These are phyloP conservation scores for Empidonax alnorum DNA, from an alignment of 2,113 vertebrate species.

Conservation along the genomic window DNA sequence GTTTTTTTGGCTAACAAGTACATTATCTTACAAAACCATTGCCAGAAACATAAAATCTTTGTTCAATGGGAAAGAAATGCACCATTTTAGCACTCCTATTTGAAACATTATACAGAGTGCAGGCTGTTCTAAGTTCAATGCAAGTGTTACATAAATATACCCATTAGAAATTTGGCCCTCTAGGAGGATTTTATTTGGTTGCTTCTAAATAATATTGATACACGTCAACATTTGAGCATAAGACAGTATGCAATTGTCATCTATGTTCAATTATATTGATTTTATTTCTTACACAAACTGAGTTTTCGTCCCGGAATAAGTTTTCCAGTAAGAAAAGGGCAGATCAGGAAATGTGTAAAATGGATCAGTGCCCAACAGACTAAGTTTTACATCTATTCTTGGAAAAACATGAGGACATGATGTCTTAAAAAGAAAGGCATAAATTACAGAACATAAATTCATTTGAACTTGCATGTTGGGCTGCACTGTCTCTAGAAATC, in stretches of 20 bases:
- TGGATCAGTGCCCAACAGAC: conserved; percentile 54
- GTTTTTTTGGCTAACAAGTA: conserved; percentile 41
- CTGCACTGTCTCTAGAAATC: not conserved
- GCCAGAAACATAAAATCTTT: conserved; percentile 54
- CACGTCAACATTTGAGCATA: conserved; percentile 5
- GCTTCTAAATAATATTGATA: not conserved
- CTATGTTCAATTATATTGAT: not conserved
- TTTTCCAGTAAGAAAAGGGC: conserved; percentile 33
- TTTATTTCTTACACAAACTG: conserved; percentile 34
- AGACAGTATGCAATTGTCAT: not conserved
- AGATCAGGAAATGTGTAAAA: conserved; percentile 53
- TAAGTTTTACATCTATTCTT: conserved; percentile 35
- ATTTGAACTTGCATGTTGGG: not conserved
- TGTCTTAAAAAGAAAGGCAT: conserved; percentile 36
- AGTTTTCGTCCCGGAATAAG: conserved; percentile 11
- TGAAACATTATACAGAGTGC: conserved; percentile 27
- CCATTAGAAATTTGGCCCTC: not conserved
- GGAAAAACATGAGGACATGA: not conserved
- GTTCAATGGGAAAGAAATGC: conserved; percentile 6
- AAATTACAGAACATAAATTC: not conserved
- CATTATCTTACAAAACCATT: conserved; percentile 19
- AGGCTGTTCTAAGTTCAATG: not conserved
- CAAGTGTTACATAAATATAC: not conserved
- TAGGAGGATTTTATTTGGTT: not conserved
- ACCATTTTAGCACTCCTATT: conserved; percentile 9